Base-by-base conservation (phyloP, 2,113 vertebrate species). In the Galemys pyrenaicus region DNA sequence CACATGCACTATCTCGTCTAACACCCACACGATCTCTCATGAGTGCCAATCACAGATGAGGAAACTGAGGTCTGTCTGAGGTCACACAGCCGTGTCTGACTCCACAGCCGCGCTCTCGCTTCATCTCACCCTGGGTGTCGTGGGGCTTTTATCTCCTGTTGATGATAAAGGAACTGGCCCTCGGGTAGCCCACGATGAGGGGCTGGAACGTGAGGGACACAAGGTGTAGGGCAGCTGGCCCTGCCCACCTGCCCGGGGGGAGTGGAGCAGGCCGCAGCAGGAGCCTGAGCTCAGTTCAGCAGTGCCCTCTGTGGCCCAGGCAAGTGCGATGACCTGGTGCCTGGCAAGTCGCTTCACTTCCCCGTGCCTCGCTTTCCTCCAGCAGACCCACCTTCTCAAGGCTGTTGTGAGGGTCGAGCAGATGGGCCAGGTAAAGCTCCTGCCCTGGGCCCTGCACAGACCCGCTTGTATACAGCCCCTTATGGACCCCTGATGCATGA, bases 81-180 rank as follows among this genome's bases (percentile, higher is more conserved):
- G 81, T 68, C 75, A n/a, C 1, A 0, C 0, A 11, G 39, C 54
- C 71, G 64, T 26, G 24, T 20, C 24, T 24, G 56, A 1, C 4
- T 41, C 22, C 0, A 0, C 6, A 1, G 12, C 28, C 37, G 17
- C 70, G 3, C 10, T 28, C 37, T 32, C 26, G 0, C 51, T 28
- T 32, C 3, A 5, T 83, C 46, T 13, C 22, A 67, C 28, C 37
- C 70, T 1, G 3, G 17, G 41, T 3, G 6, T 0, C 0, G 4
- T 2, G 35, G 39, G 54, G 11, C 6, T 32, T 71, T 58, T 35
- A 11, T 49, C 56, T 46, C 44, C 13, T 1, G 77, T 90, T 70
- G 32, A 16, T 26, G 56, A 22, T 35, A 8, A 89, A 77, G 78
- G 68, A 78, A 74, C 60, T 20, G 46, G 81, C 89, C 37, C 22